Base-by-base conservation (phyloP, 2,113 vertebrate genomes). In the Hymenochirus boettgeri region DNA sequence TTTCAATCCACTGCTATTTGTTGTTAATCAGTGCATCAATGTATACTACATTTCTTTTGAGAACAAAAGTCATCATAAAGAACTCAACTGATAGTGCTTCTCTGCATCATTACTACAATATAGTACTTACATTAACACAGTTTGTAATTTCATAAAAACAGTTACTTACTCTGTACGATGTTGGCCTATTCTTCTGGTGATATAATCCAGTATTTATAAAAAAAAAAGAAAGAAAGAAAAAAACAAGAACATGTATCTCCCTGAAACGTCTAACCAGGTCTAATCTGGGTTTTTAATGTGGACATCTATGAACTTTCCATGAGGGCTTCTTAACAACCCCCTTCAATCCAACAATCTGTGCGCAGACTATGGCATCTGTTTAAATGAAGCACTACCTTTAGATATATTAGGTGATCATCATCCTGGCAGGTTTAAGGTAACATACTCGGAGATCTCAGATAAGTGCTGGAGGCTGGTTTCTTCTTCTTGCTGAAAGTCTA, bases 401-500 rank as follows among this genome's bases (percentile, higher is more conserved):
- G n/a, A 39, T 35, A 60, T 60, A 53, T 45, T 57, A 27, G 57
- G 24, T 53, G 65, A 53, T 69, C 47, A 52, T 69, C 65, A 22
- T 46, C 24, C 29, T 42, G 1, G 65, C 35, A 45, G 65, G 56
- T 69, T 57, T 69, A 69, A 60, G 57, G 65, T 69, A 69, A 69
- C 65, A 21, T 51, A 29, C 56, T 29, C 26, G 5, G 47, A 69
- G 65, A 69, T 69, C 15, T 29, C 12, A 69, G 65, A 69, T 69
- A 69, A 69, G 33, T 33, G n/a, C 11, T 7, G 33, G 31, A 45
- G 48, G 57, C 21, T 53, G 47, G 65, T 69, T 53, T 69, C 48
- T 24, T 60, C 65, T 69, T 69, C 65, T 69, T 33, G 4, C 46
- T 69, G 65, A 69, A 69, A 69, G 65, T 60, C 33, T 69, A 69